Evolutionary conservation across 2,797 vertebrate genomes (phyloP).

Genomic region (Malurus splendens): DNA sequence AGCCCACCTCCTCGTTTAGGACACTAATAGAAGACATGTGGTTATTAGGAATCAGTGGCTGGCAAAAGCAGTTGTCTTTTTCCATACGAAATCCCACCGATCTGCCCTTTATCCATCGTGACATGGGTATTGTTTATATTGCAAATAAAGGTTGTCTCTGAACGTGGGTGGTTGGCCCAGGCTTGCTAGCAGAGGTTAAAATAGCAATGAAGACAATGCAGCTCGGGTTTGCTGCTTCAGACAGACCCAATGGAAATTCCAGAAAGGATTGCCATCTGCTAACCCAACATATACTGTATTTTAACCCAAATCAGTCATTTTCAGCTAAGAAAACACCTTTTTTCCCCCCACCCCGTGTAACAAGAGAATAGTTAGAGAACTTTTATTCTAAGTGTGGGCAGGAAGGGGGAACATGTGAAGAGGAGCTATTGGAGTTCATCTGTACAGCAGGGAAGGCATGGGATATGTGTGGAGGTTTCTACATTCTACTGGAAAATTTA

Average conservation of each 20-base stretch:
- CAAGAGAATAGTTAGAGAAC: background rate
- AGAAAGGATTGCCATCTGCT: background rate
- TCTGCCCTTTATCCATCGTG: background rate
- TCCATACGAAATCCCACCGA: background rate
- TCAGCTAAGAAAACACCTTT: background rate
- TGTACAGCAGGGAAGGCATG: background rate
- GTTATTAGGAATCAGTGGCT: background rate
- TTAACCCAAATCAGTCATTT: background rate
- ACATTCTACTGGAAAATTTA: background rate
- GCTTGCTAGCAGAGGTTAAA: background rate
- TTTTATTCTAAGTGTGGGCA: background rate
- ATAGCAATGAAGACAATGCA: background rate
- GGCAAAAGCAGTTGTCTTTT: conserved; percentile 15
- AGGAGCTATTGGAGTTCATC: background rate
- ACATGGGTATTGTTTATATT: conserved; percentile 21
- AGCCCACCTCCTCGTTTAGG: background rate
- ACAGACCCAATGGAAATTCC: background rate
- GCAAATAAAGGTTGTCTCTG: conserved; percentile 16
- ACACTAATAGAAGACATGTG: conserved; percentile 19
- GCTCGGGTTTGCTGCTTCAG: background rate
- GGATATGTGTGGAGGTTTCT: background rate
- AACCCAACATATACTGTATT: background rate
- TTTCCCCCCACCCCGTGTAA: rapidly evolving
- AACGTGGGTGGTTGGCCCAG: conserved; percentile 27
- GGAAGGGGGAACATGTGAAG: background rate